A percentile compares a stretch with the other conserved stretches of the same genome.
These are phyloP conservation scores for Zaprionus camerounensis DNA, from an alignment of 1,140 invertebrate species.

Conservation along the genomic window DNA sequence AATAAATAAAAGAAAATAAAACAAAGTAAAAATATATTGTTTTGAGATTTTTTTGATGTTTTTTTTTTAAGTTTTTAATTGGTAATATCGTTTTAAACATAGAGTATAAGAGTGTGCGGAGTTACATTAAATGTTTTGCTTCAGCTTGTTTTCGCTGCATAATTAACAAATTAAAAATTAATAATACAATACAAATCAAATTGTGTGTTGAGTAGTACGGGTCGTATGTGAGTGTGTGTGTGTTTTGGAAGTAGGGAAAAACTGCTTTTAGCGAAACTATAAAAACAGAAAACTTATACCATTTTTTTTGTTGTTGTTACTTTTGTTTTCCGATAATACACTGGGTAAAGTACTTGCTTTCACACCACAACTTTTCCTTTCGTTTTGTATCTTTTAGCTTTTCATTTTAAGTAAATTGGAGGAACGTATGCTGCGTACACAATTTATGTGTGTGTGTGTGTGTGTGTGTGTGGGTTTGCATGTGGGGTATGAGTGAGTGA, in stretches of 20 bases:
- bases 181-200: constrained; percentile 63
- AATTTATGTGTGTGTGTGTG: constrained; percentile 34
- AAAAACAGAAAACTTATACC: constrained; percentile 33
- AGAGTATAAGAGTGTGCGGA: constrained; percentile 59
- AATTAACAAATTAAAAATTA: constrained; percentile 72
- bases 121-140: constrained; percentile 71
- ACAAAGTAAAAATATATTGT: constrained; percentile 56
- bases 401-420: constrained; percentile 52
- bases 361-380: constrained; percentile 32
- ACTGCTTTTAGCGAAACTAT: constrained; percentile 19
- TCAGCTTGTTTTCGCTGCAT: constrained; percentile 36
- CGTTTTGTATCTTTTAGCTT: constrained; percentile 28
- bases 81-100: constrained; percentile 74
- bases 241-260: constrained; percentile 15
- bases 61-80: constrained; percentile 66
- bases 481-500: neutral
- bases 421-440: constrained; percentile 62
- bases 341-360: constrained; percentile 48
- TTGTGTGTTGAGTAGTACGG: constrained; percentile 20
- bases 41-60: constrained; percentile 62
- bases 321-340: constrained; percentile 42
- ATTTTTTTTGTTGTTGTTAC: neutral
- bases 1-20: constrained; percentile 45
- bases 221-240: constrained; percentile 4
- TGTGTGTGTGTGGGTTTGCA: neutral